phyloP scores from a whole-genome alignment of 2,888 invertebrate genomes.

The Myathropa florea region DNA sequence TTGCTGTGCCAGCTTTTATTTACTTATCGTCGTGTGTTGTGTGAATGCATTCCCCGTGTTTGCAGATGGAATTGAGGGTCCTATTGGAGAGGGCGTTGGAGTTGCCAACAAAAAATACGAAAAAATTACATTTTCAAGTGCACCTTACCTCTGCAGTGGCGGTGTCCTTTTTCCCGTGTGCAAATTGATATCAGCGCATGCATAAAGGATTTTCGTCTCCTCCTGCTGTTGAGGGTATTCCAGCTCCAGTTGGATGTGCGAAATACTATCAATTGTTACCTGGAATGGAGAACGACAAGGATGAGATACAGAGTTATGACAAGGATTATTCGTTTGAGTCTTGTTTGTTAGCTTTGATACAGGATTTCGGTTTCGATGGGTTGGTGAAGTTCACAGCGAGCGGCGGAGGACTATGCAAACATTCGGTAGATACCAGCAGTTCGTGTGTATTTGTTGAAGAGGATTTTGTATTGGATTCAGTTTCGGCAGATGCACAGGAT shows the following conservation, averaged over 20 bases:
- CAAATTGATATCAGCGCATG: constrained; percentile 23
- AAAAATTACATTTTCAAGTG: neutral
- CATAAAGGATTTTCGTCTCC: neutral
- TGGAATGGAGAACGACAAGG: constrained; percentile 2
- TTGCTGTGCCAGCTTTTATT: constrained; percentile 10
- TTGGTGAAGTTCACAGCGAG: neutral
- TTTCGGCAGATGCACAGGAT: neutral
- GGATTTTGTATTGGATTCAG: neutral
- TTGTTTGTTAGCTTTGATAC: neutral
- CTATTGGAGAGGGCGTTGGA: neutral
- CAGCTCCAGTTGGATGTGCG: neutral
- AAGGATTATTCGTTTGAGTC: neutral
- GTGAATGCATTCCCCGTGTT: constrained; percentile 11
- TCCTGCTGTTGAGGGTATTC: neutral
- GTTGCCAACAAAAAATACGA: neutral
- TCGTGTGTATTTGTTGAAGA: neutral
- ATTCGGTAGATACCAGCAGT: neutral
- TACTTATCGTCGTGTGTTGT: constrained; percentile 8
- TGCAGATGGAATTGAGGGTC: neutral
- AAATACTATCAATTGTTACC: constrained; percentile 17
- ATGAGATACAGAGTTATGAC: neutral
- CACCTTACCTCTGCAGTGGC: constrained; percentile 2
- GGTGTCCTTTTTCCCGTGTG: constrained; percentile 24
- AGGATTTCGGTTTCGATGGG: neutral
- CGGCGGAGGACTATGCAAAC: neutral